Percentiles rank a stretch among this genome's conserved stretches.
phyloP scores from a whole-genome alignment of 64 coral and sea anemone species.

The Pachyseris speciosa region DNA sequence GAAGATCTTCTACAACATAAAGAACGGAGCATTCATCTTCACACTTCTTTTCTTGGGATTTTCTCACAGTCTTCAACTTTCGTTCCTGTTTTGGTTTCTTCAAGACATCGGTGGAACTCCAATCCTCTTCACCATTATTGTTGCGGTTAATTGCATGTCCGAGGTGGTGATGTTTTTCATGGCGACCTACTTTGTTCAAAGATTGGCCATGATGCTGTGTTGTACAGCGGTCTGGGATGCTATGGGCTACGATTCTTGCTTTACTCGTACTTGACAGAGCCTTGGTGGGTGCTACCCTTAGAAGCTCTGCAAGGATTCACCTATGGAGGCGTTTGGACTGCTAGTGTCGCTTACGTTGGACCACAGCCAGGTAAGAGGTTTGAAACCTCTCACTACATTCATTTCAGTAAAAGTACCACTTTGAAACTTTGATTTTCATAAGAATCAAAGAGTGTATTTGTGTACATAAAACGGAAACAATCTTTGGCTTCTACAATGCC shows the following conservation, averaged over 20 bases:
- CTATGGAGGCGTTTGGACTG: conserved; percentile 89
- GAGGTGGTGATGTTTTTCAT: conserved; percentile 93
- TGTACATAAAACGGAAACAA: too few species aligned
- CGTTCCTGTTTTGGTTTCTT: conserved; percentile 92
- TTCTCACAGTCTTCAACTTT: conserved; percentile 90
- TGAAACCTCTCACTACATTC: neutral
- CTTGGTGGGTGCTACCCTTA: conserved; percentile 84
- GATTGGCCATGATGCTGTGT: conserved; percentile 78
- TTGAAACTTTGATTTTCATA: neutral
- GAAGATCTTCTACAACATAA: conserved; percentile 80
- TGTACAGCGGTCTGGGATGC: conserved; percentile 80
- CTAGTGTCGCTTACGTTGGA: conserved; percentile 81
- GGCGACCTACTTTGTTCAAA: conserved; percentile 82
- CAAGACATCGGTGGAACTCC: conserved; percentile 94
- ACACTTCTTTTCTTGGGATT: conserved; percentile 85
- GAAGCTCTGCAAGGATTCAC: conserved; percentile 87
- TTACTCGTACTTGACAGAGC: conserved; percentile 79
- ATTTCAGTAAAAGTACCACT: neutral
- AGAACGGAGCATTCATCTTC: conserved; percentile 86
- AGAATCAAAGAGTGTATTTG: too few species aligned
- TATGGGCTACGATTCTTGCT: conserved; percentile 86
- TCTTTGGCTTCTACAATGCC: too few species aligned
- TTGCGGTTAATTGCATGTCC: conserved; percentile 75
- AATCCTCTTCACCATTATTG: conserved; percentile 77
- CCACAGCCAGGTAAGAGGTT: conserved; percentile 72